Conservation (phyloP, 2,888 invertebrate genomes). For the Cantharis flavilabris region DNA sequence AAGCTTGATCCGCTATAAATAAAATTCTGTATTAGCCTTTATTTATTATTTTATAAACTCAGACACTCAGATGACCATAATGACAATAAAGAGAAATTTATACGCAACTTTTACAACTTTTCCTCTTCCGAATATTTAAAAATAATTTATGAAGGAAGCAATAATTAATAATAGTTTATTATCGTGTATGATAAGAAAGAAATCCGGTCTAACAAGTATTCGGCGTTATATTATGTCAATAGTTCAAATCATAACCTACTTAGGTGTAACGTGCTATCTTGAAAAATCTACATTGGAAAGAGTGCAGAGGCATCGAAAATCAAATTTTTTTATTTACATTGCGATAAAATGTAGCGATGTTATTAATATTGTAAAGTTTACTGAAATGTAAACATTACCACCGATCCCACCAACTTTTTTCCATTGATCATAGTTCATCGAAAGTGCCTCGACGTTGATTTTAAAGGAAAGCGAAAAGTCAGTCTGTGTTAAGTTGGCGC, state of each 20-base stretch:
- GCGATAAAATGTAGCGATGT: background rate
- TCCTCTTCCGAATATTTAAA: background rate
- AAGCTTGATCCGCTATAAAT: too few species aligned
- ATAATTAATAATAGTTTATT: background rate
- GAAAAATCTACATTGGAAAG: background rate
- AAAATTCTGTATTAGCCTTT: too few species aligned
- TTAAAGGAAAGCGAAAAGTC: background rate
- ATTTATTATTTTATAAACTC: too few species aligned
- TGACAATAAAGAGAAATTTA: background rate
- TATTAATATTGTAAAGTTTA: background rate
- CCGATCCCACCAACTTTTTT: background rate
- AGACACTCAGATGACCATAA: too few species aligned
- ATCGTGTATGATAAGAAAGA: background rate
- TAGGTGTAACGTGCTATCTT: background rate
- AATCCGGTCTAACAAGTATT: background rate
- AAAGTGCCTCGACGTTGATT: background rate
- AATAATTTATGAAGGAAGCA: background rate
- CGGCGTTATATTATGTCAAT: background rate
- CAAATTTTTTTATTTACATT: background rate
- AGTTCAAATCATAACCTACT: background rate
- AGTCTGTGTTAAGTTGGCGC: background rate
- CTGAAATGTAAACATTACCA: background rate
- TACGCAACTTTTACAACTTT: background rate
- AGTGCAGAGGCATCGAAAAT: background rate
- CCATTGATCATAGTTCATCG: slow-evolving; percentile 2